Conservation (phyloP, 2,888 invertebrate genomes). For the Odontomyia ornata region DNA sequence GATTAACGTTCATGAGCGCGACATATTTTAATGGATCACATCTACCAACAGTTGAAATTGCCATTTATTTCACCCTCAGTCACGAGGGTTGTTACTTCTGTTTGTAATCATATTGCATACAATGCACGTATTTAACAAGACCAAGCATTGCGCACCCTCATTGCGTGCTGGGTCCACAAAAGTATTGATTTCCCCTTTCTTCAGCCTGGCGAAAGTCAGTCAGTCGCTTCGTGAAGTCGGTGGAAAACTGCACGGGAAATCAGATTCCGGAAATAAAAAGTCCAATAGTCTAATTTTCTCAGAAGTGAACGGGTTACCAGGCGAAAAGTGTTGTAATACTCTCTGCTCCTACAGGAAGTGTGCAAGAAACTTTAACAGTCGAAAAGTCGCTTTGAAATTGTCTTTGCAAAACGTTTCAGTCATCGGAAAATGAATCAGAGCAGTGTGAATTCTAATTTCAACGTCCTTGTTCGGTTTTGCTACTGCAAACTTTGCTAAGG, state of each 20-base stretch:
- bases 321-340: not conserved
- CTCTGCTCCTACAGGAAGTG: not conserved
- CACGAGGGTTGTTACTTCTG: constrained; percentile 5
- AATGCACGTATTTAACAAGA: not conserved
- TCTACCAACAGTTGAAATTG: not conserved
- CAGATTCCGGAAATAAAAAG: constrained; percentile 24
- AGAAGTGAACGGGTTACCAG: constrained; percentile 26
- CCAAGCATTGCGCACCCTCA: constrained; percentile 34
- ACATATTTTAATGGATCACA: too few relatives aligned
- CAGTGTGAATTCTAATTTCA: not conserved
- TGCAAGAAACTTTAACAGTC: not conserved
- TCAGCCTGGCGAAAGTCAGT: constrained; percentile 14
- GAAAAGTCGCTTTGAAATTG: not conserved
- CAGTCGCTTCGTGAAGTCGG: constrained; percentile 46
- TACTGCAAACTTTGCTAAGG: constrained; percentile 17
- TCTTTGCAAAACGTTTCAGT: not conserved
- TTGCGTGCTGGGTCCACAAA: constrained; percentile 10
- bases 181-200: constrained; percentile 48
- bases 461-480: constrained; percentile 32
- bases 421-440: constrained; percentile 33
- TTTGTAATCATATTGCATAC: constrained; percentile 10
- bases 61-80: not conserved
- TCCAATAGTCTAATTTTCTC: not conserved
- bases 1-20: too few relatives aligned
- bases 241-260: constrained; percentile 43